A percentile compares a stretch with the other conserved stretches of the same genome.
Conservation (phyloP, 1,140 invertebrate genomes). For the Matsumurasca onukii region DNA sequence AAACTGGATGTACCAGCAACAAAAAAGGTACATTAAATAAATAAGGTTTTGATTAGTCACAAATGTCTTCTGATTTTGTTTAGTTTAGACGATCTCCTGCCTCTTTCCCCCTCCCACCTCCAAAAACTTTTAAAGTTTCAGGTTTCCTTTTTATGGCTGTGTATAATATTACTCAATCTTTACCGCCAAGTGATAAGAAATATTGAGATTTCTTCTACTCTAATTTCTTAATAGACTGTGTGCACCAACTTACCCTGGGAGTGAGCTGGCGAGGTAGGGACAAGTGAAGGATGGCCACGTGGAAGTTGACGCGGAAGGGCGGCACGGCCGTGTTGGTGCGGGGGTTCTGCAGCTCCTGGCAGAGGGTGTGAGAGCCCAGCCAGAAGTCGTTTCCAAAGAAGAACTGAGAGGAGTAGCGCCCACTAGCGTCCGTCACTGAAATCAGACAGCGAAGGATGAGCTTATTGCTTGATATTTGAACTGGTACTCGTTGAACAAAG, state of each 20-base stretch:
- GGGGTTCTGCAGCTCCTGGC: conserved; percentile 46
- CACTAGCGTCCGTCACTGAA: conserved; percentile 77
- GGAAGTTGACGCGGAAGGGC: conserved; percentile 62
- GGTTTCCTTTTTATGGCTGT: too few species aligned
- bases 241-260: conserved; percentile 63
- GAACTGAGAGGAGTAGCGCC: conserved; percentile 76
- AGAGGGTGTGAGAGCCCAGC: conserved; percentile 70
- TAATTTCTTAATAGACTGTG: too few species aligned
- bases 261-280: conserved; percentile 60
- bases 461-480: not conserved
- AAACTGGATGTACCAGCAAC: too few species aligned
- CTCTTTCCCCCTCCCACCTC: too few species aligned
- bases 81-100: too few species aligned
- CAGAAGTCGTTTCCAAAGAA: conserved; percentile 82
- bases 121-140: too few species aligned
- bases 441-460: conserved; percentile 38
- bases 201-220: too few species aligned
- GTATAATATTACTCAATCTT: too few species aligned
- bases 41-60: too few species aligned
- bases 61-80: too few species aligned
- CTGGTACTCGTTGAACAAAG: not conserved
- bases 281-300: conserved; percentile 64
- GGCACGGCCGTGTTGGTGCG: conserved; percentile 53
- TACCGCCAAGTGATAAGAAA: too few species aligned
- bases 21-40: too few species aligned